These are phyloP conservation scores for Spizella passerina DNA, from an alignment of 2,797 vertebrate genomes.

Conservation along the genomic window DNA sequence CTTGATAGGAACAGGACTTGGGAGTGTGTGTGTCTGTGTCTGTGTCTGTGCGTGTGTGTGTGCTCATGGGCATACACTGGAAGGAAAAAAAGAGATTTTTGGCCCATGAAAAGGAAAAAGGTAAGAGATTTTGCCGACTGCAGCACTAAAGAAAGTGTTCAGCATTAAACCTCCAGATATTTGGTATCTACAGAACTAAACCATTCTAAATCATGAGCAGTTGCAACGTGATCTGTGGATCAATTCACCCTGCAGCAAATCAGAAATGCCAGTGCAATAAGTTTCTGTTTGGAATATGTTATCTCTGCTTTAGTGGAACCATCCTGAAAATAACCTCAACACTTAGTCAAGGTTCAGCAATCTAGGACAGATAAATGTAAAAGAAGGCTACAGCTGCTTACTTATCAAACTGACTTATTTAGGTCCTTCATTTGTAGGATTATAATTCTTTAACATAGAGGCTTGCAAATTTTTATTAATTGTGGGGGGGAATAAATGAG, in stretches of 20 bases:
- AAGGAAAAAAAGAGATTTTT: background rate
- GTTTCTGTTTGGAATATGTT: slow-evolving; percentile 32
- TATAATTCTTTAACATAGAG: background rate
- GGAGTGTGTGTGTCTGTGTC: no score
- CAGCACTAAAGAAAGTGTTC: slow-evolving; percentile 4
- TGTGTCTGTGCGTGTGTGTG: rapidly evolving
- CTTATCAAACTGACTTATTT: slow-evolving; percentile 3
- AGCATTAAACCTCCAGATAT: slow-evolving; percentile 33
- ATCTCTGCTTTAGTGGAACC: slow-evolving; percentile 18
- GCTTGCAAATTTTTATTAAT: background rate
- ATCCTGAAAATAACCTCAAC: slow-evolving; percentile 16
- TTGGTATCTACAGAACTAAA: slow-evolving; percentile 8
- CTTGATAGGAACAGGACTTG: background rate
- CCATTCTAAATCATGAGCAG: slow-evolving; percentile 12
- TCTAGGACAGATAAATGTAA: slow-evolving; percentile 1
- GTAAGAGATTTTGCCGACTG: background rate
- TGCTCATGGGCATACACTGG: background rate
- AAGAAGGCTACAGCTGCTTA: background rate
- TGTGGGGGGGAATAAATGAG: background rate
- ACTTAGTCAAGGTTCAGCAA: slow-evolving; percentile 1
- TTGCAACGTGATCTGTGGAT: slow-evolving; percentile 14
- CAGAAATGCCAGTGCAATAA: background rate
- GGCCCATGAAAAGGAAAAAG: background rate
- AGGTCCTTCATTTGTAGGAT: background rate
- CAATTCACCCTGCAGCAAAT: slow-evolving; percentile 17